phyloP scores from a whole-genome alignment of 2,113 vertebrate genomes.

The Urocitellus parryii region DNA sequence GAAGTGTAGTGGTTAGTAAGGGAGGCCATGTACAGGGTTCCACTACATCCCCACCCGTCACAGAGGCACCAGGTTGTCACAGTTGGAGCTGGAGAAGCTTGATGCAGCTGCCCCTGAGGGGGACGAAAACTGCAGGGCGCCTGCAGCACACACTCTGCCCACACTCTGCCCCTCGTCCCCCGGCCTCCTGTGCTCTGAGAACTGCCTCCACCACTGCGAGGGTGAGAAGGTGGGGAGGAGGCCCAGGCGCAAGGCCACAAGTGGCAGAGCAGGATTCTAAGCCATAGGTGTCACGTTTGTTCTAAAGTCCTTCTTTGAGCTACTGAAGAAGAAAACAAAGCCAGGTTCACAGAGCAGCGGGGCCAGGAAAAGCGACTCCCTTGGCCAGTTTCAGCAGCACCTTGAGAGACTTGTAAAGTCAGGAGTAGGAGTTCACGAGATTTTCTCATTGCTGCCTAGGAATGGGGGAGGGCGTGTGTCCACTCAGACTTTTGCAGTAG shows the following conservation, averaged over 20 bases:
- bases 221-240: background rate
- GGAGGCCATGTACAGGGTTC: background rate
- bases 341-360: background rate
- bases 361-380: background rate
- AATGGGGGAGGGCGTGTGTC: background rate
- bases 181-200: too few relatives aligned
- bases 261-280: background rate
- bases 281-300: accelerated
- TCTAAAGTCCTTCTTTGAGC: background rate
- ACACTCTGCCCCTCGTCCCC: accelerated
- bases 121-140: too few relatives aligned
- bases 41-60: accelerated
- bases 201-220: background rate
- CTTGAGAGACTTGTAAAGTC: background rate
- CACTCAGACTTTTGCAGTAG: accelerated
- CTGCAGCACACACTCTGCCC: too few relatives aligned
- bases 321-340: background rate
- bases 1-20: background rate
- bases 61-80: accelerated
- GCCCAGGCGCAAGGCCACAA: accelerated
- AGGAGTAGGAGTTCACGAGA: background rate
- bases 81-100: too few relatives aligned
- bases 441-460: background rate
- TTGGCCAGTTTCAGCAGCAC: background rate
- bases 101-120: too few relatives aligned